These are phyloP conservation scores for Ormyrus nitidulus DNA, from an alignment of 2,888 invertebrate genomes.

Conservation along the genomic window DNA sequence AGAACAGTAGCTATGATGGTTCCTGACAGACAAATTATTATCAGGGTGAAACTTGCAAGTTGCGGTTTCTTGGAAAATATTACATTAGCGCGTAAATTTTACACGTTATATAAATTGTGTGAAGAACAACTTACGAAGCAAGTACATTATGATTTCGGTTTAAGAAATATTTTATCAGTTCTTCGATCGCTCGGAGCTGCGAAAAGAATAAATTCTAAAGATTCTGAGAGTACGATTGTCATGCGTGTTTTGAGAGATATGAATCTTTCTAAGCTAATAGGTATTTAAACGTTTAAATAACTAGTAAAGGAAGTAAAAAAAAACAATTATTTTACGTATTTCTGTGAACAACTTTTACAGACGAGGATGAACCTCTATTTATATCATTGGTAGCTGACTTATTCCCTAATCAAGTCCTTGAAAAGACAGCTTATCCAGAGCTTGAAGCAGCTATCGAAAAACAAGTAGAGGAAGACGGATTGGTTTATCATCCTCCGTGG, in stretches of 20 bases:
- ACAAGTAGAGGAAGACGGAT: conserved; percentile 87
- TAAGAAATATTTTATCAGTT: conserved; percentile 96
- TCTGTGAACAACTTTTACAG: conserved; percentile 72
- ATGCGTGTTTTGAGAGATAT: conserved; percentile 98
- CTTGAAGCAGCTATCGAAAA: conserved; percentile 91
- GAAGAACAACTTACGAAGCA: conserved; percentile 98
- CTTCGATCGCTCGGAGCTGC: conserved; percentile 93
- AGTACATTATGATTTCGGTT: conserved; percentile 97
- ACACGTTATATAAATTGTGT: conserved; percentile 96
- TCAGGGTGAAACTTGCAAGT: conserved; percentile 95
- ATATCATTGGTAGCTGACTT: conserved; percentile 96
- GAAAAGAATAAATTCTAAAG: conserved; percentile 92
- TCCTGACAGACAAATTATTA: conserved; percentile 97
- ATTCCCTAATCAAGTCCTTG: conserved; percentile 95
- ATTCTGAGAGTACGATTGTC: conserved; percentile 96
- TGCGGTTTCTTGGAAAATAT: conserved; percentile 98
- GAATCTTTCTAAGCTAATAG: conserved; percentile 96
- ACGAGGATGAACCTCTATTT: conserved; percentile 98
- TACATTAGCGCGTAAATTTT: conserved; percentile 95
- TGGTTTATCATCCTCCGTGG: conserved; percentile 97
- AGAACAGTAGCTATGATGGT: conserved; percentile 99
- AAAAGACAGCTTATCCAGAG: conserved; percentile 92
- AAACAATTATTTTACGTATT: background rate
- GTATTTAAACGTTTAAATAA: conserved; percentile 63
- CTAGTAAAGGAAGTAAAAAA: background rate